Evolutionary conservation across 1,140 invertebrate species (phyloP).

Genomic region (Drosophila leontia): DNA sequence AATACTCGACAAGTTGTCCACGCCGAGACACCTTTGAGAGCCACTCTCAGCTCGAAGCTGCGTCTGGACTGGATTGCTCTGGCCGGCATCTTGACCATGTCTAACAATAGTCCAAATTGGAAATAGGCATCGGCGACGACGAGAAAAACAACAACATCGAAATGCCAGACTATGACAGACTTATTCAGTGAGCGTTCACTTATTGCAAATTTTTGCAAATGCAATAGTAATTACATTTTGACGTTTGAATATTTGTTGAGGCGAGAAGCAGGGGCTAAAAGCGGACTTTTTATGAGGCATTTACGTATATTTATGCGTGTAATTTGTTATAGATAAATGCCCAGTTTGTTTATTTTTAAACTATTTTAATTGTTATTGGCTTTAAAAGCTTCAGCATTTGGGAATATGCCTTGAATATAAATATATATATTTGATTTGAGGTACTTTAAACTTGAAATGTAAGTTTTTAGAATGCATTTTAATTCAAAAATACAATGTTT

Average conservation of each 20-base stretch:
- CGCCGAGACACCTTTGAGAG: conserved; percentile 51
- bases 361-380: background rate
- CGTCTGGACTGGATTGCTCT: conserved; percentile 34
- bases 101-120: conserved; percentile 78
- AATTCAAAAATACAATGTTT: background rate
- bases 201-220: conserved; percentile 73
- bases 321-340: conserved; percentile 6
- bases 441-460: background rate
- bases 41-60: conserved; percentile 45
- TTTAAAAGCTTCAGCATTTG: background rate
- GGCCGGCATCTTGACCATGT: conserved; percentile 47
- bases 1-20: conserved; percentile 38
- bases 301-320: conserved; percentile 1
- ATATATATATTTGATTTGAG: background rate
- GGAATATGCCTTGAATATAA: background rate
- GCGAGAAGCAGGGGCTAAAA: background rate
- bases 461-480: background rate
- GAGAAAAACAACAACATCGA: conserved; percentile 26
- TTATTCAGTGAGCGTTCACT: conserved; percentile 33
- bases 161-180: conserved; percentile 25
- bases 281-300: background rate
- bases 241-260: conserved; percentile 1
- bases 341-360: background rate
- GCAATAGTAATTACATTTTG: conserved; percentile 51
- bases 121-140: conserved; percentile 40